Conservation (phyloP, 2,797 vertebrate genomes). For the Podargus strigoides region DNA sequence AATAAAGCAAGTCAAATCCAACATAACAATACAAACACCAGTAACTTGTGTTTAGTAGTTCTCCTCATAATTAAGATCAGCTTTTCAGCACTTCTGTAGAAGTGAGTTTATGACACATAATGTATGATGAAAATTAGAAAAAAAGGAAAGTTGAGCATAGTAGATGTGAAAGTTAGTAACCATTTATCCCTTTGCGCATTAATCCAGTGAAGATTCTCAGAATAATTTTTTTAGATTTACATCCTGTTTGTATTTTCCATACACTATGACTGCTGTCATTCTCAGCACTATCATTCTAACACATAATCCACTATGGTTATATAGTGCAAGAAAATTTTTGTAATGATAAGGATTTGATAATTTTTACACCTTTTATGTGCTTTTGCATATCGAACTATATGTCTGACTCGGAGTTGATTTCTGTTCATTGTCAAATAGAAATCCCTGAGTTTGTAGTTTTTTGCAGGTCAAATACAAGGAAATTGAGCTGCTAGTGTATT, state of each 20-base stretch:
- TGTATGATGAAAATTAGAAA: neutral
- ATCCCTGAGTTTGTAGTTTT: neutral
- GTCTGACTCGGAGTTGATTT: neutral
- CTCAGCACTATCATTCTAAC: constrained; percentile 10
- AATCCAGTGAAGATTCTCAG: neutral
- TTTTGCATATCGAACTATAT: constrained; percentile 14
- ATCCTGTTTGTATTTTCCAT: constrained; percentile 20
- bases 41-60: neutral
- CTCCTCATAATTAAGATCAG: neutral
- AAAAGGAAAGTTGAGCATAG: neutral
- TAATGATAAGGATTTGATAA: neutral
- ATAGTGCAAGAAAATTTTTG: neutral
- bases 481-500: neutral
- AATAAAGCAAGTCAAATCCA: neutral
- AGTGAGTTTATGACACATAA: neutral
- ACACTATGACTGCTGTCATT: constrained; percentile 13
- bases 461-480: neutral
- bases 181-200: neutral
- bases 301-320: neutral
- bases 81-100: neutral
- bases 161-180: neutral
- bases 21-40: neutral
- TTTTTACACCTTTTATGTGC: neutral
- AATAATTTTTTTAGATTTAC: neutral
- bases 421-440: neutral